phyloP scores from a whole-genome alignment of 2,113 vertebrate genomes.

The Empidonax traillii region DNA sequence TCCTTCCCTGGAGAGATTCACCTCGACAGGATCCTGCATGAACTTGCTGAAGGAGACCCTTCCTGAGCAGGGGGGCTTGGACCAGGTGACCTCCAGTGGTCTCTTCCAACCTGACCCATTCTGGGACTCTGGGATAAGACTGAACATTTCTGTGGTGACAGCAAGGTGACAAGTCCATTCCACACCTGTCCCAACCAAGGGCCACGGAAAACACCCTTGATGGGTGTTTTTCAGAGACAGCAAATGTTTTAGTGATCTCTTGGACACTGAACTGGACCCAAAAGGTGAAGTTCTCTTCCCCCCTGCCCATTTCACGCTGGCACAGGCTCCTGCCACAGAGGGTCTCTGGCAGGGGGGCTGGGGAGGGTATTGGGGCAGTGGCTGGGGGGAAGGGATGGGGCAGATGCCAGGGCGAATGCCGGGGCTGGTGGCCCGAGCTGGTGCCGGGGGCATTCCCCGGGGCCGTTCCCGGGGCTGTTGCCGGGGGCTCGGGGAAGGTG shows the following conservation, averaged over 20 bases:
- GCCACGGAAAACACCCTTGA: fast-evolving
- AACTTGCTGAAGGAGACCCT: not conserved
- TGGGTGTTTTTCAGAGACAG: fast-evolving
- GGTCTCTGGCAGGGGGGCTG: not conserved
- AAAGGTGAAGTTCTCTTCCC: not conserved
- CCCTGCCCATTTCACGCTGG: fast-evolving
- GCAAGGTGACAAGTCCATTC: not conserved
- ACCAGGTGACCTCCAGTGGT: not conserved
- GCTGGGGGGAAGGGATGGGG: not conserved
- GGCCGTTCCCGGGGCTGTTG: not conserved
- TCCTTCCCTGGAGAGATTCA: not conserved
- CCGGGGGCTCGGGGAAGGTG: not conserved
- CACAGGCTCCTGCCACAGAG: not conserved
- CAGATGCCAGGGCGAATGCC: not conserved
- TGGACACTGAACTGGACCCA: fast-evolving
- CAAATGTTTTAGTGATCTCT: not conserved
- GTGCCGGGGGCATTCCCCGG: not conserved
- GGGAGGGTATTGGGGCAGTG: not conserved
- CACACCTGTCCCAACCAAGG: fast-evolving
- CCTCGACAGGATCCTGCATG: not conserved
- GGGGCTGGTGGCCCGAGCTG: not conserved
- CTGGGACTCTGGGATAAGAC: not conserved
- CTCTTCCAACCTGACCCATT: not conserved
- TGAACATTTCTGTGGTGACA: fast-evolving
- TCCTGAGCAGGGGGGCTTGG: not conserved